These are phyloP conservation scores for Hemitrygon akajei DNA, from an alignment of 2,797 vertebrate genomes.

Conservation along the genomic window DNA sequence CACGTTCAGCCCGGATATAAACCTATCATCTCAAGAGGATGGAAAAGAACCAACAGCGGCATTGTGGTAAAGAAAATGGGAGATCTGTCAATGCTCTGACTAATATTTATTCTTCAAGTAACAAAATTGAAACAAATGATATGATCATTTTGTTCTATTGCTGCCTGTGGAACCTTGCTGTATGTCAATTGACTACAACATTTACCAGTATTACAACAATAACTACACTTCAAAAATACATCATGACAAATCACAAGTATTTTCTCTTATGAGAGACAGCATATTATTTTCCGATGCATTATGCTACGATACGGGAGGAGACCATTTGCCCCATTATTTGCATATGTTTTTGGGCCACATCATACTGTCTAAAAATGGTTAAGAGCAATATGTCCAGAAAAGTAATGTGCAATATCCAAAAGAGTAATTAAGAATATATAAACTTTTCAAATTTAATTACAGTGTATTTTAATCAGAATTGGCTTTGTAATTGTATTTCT, in stretches of 20 bases:
- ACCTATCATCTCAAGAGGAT: background rate
- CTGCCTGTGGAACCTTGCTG: too few relatives aligned
- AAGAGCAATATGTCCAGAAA: background rate
- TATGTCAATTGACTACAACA: background rate
- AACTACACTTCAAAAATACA: background rate
- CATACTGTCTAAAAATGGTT: background rate
- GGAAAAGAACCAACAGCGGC: background rate
- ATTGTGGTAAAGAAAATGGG: background rate
- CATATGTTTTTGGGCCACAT: background rate
- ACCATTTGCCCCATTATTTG: background rate
- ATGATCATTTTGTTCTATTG: background rate
- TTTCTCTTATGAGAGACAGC: background rate
- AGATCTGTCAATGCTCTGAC: background rate
- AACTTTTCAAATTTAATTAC: background rate
- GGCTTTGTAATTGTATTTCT: background rate
- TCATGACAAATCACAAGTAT: background rate
- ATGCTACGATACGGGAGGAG: too few relatives aligned
- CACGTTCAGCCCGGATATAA: background rate
- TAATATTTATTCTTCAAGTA: background rate
- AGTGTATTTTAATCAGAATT: background rate
- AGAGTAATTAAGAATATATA: background rate
- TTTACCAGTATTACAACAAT: background rate
- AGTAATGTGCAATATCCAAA: background rate
- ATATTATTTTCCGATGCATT: too few relatives aligned
- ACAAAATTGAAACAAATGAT: background rate